These are phyloP conservation scores for Hapalemur alaotrensis DNA, from an alignment of 2,797 vertebrate genomes.

Conservation along the genomic window DNA sequence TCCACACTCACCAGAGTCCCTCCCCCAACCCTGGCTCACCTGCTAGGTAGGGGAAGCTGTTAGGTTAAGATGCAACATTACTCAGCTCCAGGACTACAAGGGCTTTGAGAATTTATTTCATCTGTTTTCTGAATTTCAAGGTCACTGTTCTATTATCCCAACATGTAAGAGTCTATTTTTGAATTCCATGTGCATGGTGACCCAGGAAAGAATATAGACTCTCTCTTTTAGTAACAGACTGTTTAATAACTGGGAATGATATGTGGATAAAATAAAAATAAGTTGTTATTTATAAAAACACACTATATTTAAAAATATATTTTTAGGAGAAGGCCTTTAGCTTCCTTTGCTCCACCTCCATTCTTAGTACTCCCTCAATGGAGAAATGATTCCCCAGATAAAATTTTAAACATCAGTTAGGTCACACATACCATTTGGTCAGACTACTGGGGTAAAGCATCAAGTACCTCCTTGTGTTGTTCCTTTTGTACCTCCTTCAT, in stretches of 20 bases:
- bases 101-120: not conserved
- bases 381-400: not conserved
- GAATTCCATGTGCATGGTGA: not conserved
- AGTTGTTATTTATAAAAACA: not conserved
- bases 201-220: not conserved
- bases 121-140: not conserved
- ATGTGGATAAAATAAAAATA: not conserved
- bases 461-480: too few species aligned
- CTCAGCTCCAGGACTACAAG: not conserved
- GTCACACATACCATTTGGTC: not conserved
- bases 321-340: not conserved
- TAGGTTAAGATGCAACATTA: not conserved
- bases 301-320: not conserved
- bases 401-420: not conserved
- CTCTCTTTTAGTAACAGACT: not conserved
- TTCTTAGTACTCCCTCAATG: not conserved
- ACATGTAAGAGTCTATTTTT: not conserved
- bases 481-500: not conserved
- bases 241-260: not conserved
- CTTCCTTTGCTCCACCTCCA: not conserved
- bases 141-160: not conserved
- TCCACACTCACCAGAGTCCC: not conserved
- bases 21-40: not conserved
- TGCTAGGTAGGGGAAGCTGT: not conserved
- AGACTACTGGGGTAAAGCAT: not conserved